Evolutionary conservation across 2,797 vertebrate species (phyloP).

Genomic region (Graptemys geographica): DNA sequence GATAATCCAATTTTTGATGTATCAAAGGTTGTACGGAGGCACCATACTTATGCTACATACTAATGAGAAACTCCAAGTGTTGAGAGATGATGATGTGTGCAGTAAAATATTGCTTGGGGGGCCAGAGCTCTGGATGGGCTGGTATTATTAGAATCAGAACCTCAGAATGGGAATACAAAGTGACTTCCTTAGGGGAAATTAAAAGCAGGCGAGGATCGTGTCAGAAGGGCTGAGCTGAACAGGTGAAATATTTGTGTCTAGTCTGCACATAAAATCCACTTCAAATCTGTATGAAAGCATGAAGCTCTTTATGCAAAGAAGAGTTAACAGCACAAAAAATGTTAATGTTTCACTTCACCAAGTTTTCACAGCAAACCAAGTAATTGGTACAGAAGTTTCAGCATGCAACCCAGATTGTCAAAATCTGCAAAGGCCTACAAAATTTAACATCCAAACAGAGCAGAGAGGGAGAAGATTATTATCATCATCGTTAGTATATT

Average conservation of each 20-base stretch:
- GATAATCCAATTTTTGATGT: conserved; percentile 75
- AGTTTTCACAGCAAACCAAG: not conserved
- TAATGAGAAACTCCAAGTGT: conserved; percentile 51
- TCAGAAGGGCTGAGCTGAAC: not conserved
- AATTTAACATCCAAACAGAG: not conserved
- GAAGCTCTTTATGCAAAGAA: not conserved
- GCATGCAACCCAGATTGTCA: not conserved
- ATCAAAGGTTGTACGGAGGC: conserved; percentile 71
- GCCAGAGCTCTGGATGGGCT: not conserved
- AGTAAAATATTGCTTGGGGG: conserved; percentile 46
- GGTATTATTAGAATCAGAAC: conserved; percentile 32
- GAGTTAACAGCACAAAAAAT: not conserved
- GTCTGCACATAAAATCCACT: not conserved
- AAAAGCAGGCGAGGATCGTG: conserved; percentile 11
- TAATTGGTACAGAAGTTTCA: not conserved
- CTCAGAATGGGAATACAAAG: not conserved
- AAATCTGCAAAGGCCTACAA: not conserved
- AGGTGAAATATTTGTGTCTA: not conserved
- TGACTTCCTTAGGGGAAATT: conserved; percentile 13
- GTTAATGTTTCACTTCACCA: not conserved
- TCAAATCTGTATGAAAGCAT: not conserved
- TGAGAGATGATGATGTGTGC: conserved; percentile 6
- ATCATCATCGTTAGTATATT: not conserved
- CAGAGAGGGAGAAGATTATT: not conserved
- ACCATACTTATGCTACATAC: not conserved